These are phyloP conservation scores for Lasiurus borealis DNA, from an alignment of 2,113 vertebrate species.

Conservation along the genomic window DNA sequence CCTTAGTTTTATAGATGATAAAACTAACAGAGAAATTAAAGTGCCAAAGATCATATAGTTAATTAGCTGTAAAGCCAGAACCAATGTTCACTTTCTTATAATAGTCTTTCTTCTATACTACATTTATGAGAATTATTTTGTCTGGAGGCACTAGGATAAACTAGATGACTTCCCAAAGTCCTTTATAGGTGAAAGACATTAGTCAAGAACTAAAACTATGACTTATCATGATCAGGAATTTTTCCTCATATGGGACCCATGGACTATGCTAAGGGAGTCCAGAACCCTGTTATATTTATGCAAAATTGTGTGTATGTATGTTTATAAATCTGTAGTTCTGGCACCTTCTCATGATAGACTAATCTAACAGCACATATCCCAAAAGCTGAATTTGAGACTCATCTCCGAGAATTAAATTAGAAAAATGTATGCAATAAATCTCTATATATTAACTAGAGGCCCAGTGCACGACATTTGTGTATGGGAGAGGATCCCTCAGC, in stretches of 20 bases:
- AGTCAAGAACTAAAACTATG: constrained; percentile 34
- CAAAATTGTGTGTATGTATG: background rate
- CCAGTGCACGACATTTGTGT: too few species aligned
- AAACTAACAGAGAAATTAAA: constrained; percentile 45
- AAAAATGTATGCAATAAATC: too few species aligned
- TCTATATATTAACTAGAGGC: too few species aligned
- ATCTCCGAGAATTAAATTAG: background rate
- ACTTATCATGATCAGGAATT: background rate
- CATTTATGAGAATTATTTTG: constrained; percentile 49
- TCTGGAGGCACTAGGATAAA: constrained; percentile 16
- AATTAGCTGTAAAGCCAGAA: constrained; percentile 45
- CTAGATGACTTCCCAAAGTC: constrained; percentile 3
- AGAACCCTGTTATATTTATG: background rate
- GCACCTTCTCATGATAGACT: background rate
- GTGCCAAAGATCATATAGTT: background rate
- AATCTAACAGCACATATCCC: background rate
- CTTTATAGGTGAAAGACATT: constrained; percentile 17
- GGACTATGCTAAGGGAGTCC: background rate
- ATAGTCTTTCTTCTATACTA: background rate
- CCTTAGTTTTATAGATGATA: constrained; percentile 50
- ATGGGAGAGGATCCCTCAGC: too few species aligned
- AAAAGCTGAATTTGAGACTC: constrained; percentile 38
- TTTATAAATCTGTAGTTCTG: constrained; percentile 23
- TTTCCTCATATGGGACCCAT: background rate
- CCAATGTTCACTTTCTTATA: background rate